Conservation (phyloP, 64 coral and sea anemone genomes). For the Montipora cactus region DNA sequence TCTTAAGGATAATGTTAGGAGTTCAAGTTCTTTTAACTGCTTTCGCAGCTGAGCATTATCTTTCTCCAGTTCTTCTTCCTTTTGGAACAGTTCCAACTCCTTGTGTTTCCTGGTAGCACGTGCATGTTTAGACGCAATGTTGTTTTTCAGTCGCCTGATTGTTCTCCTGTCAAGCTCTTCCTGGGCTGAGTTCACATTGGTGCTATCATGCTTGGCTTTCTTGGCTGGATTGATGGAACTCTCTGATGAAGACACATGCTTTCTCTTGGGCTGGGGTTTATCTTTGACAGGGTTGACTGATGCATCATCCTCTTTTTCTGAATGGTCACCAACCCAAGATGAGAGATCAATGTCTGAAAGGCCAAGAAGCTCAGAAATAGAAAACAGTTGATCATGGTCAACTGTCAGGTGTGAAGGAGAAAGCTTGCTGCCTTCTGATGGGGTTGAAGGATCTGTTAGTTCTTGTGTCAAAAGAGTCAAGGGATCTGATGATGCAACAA, state of each 20-base stretch:
- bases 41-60: conserved; percentile 71
- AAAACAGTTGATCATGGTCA: neutral
- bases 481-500: conserved; percentile 60
- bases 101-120: conserved; percentile 78
- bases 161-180: conserved; percentile 64
- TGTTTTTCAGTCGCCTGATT: conserved; percentile 91
- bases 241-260: neutral
- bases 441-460: conserved; percentile 16
- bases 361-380: neutral
- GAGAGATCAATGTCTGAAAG: neutral
- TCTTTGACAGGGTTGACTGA: neutral
- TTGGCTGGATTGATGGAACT: neutral
- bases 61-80: conserved; percentile 75
- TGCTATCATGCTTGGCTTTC: conserved; percentile 33
- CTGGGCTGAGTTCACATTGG: neutral
- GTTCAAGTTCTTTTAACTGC: conserved; percentile 75
- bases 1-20: conserved; percentile 69
- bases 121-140: conserved; percentile 83
- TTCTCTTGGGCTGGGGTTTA: neutral
- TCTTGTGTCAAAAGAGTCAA: conserved; percentile 38
- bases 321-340: neutral
- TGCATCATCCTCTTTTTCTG: neutral
- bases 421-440: neutral
- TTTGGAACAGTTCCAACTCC: conserved; percentile 79
- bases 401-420: neutral